Evolutionary conservation across 2,888 invertebrate species (phyloP).

Genomic region (Eremobia ochroleuca): DNA sequence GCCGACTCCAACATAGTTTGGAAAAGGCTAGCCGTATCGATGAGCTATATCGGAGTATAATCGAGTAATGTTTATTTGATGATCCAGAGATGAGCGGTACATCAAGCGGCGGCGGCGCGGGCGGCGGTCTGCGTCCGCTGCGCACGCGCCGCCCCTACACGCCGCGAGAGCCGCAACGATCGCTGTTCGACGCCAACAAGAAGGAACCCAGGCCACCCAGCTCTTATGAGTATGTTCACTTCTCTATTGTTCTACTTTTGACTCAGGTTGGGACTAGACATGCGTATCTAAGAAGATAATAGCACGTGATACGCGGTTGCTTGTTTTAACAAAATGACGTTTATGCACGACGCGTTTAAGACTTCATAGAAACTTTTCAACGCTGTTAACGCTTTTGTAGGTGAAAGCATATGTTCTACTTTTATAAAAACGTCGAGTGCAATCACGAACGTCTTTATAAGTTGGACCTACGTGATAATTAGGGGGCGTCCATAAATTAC

Average conservation of each 20-base stretch:
- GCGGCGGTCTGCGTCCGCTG: slow-evolving; percentile 90
- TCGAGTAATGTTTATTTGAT: not conserved
- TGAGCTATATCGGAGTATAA: not conserved
- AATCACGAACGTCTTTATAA: not conserved
- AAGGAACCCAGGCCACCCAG: slow-evolving; percentile 92
- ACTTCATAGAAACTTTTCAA: not conserved
- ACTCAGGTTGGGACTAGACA: not conserved
- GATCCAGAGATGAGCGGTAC: slow-evolving; percentile 81
- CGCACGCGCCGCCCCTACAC: slow-evolving; percentile 96
- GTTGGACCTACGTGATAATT: not conserved
- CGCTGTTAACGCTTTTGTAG: not conserved
- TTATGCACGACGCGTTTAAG: not conserved
- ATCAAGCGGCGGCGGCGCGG: slow-evolving; percentile 67
- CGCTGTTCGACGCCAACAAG: slow-evolving; percentile 91
- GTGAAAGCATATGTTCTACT: not conserved
- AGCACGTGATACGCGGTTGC: not conserved
- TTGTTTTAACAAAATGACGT: not conserved
- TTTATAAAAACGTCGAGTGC: not conserved
- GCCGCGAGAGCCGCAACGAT: slow-evolving; percentile 95
- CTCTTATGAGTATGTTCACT: slow-evolving; percentile 92
- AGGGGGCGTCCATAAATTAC: too few species aligned
- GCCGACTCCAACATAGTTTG: not conserved
- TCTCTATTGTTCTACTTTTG: not conserved
- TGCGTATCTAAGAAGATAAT: not conserved
- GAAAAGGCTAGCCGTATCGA: not conserved